Evolutionary conservation across 1,140 invertebrate species (phyloP), one percentile per base, ranked within the genome.

Genomic region (Laodelphax striatellus): DNA sequence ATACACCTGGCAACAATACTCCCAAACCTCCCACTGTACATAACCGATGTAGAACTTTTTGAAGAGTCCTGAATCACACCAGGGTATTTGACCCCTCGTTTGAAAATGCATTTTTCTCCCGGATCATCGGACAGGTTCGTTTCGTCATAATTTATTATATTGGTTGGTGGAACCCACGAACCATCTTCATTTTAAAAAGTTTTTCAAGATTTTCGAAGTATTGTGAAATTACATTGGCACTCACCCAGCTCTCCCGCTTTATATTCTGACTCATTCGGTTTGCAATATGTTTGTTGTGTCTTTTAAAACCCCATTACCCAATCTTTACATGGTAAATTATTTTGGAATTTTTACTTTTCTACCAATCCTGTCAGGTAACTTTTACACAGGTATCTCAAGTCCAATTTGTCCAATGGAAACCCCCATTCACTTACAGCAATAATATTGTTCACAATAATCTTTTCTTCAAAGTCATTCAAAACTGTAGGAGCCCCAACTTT

Each of bases 131-230:
- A 63, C 11, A 73, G 62, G 64, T 76, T 75, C 2, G 73, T 77
- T 64, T 75, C 70, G 61, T 77, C 74, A 65, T 70, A 76, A 63
- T 76, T 77, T 1, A 71, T 55, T 14, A 76, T 70, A 55, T 70
- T 67, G 16, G 59, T 9, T 14, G 68, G 63, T 41, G 70, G 69
- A 22, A 73, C 64, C 44, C 24, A n/a, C n/a, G n/a, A n/a, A n/a
- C n/a, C n/a, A n/a, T n/a, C n/a, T n/a, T n/a, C n/a, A n/a, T n/a
- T n/a, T n/a, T n/a, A n/a, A n/a, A n/a, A n/a, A n/a, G n/a, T n/a
- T n/a, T n/a, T n/a, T n/a, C n/a, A n/a, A n/a, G n/a, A n/a, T n/a
- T n/a, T n/a, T n/a, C n/a, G n/a, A n/a, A n/a, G n/a, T n/a, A n/a
- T n/a, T n/a, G n/a, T n/a, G n/a, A n/a, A n/a, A n/a, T n/a, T n/a